Conservation (phyloP, 2,888 invertebrate genomes). For the Zaprionus bogoriensis region DNA sequence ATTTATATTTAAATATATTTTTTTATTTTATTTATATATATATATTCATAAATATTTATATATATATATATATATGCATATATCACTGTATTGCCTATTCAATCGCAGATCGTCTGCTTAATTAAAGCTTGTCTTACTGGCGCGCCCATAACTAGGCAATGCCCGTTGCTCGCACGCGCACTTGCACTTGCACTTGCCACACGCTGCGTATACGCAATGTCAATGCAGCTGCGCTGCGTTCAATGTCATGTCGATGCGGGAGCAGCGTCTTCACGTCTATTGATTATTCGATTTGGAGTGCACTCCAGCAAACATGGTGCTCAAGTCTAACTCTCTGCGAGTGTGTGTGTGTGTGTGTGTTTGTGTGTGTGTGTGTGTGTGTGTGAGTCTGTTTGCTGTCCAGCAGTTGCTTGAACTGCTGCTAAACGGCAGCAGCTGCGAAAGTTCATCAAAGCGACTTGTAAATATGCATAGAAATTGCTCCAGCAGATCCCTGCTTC, state of each 20-base stretch:
- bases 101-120: not conserved
- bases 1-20: too few relatives aligned
- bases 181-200: not conserved
- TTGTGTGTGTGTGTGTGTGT: not conserved
- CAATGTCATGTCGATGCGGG: not conserved
- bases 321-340: too few relatives aligned
- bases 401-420: not conserved
- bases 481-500: not conserved
- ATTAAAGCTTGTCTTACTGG: not conserved
- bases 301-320: conserved; percentile 10
- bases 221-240: not conserved
- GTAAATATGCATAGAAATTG: not conserved
- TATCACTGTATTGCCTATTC: too few relatives aligned
- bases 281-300: conserved; percentile 54
- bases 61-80: not conserved
- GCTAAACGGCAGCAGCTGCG: not conserved
- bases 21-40: too few relatives aligned
- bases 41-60: too few relatives aligned
- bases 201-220: conserved; percentile 21
- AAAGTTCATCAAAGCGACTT: conserved; percentile 5
- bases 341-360: too few relatives aligned
- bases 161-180: too few relatives aligned
- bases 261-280: conserved; percentile 23
- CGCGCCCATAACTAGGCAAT: conserved; percentile 17
- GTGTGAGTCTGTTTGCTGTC: not conserved